Evolutionary conservation across 2,113 vertebrate species (phyloP), one percentile per base, ranked within the genome.

Genomic region (Thermophis baileyi): DNA sequence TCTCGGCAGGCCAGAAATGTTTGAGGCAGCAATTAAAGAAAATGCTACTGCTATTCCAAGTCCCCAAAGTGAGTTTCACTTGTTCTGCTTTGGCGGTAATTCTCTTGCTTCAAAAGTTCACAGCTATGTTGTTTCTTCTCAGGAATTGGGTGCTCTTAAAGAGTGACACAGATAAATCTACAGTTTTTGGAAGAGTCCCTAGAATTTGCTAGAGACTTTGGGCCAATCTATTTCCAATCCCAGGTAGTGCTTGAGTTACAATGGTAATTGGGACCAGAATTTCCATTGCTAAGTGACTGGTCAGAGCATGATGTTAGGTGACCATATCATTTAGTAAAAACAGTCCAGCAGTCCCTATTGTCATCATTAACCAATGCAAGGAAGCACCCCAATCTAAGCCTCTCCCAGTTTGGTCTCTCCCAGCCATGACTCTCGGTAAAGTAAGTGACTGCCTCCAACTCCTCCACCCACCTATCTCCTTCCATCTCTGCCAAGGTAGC

Each of bases 1-100:
- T 88, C 20, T 88, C 96, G 94, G 40, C 94, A 98, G 98, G 93
- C 98, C 97, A 3, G 97, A 98, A 94, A 95, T 98, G 96, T 95
- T 98, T 93, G 96, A 98, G 95, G 96, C 96, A 0, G 97, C 98
- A 5, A 20, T 98, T 94, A 98, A 98, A 95, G 98, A 97, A 94
- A 95, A 54, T 35, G 96, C 96, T 18, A 90, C 96, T 94, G 81
- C 81, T 93, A 11, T 95, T 44, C 93, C 57, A 92, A 97, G 93
- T 85, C 94, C 97, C 49, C 96, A 97, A 53, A 96, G 98, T 98
- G 93, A 98, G 97, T 98, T 94, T 95, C 90, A 22, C 25, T 11
- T 91, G 93, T 16, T 91, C 94, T 16, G 25, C 0, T 0, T 90
- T 92, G 86, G 89, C 30, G 8, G 20, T 50, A 27, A 93, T 24